phyloP scores from a whole-genome alignment of 2,113 vertebrate species.

The Barnardius zonarius region DNA sequence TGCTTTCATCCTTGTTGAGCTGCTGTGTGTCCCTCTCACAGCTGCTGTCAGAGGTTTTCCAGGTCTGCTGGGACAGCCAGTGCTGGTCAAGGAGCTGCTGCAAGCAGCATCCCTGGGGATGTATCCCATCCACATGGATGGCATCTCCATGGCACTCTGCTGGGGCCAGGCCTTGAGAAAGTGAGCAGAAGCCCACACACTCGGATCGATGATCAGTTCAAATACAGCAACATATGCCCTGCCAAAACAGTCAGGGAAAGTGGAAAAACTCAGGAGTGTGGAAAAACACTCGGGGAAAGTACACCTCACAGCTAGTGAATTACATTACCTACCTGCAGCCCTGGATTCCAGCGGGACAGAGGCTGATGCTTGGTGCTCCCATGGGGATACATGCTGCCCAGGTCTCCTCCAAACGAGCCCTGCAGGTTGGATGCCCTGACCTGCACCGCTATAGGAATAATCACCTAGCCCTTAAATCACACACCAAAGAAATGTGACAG shows the following conservation, averaged over 20 bases:
- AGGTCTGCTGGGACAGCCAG: neutral
- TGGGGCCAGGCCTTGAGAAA: neutral
- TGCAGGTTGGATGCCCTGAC: neutral
- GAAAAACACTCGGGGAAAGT: neutral
- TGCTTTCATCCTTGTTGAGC: neutral
- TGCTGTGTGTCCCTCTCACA: neutral
- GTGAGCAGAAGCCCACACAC: rapidly evolving
- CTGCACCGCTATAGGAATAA: neutral
- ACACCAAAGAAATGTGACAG: neutral
- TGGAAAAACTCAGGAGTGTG: neutral
- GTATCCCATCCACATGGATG: neutral
- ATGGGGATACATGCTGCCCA: rapidly evolving
- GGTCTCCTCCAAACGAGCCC: neutral
- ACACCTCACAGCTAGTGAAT: neutral
- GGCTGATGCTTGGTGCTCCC: neutral
- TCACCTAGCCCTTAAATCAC: neutral
- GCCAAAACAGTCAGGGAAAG: neutral
- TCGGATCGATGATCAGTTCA: neutral
- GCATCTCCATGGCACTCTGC: rapidly evolving
- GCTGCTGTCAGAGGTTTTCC: neutral
- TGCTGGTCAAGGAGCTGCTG: neutral
- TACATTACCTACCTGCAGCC: too few relatives aligned
- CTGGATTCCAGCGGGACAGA: neutral
- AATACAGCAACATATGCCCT: neutral
- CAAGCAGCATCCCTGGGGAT: neutral